A percentile compares a stretch with the other conserved stretches of the same genome.
These are phyloP conservation scores for Galeopterus variegatus DNA, from an alignment of 2,113 vertebrate species.

Conservation along the genomic window DNA sequence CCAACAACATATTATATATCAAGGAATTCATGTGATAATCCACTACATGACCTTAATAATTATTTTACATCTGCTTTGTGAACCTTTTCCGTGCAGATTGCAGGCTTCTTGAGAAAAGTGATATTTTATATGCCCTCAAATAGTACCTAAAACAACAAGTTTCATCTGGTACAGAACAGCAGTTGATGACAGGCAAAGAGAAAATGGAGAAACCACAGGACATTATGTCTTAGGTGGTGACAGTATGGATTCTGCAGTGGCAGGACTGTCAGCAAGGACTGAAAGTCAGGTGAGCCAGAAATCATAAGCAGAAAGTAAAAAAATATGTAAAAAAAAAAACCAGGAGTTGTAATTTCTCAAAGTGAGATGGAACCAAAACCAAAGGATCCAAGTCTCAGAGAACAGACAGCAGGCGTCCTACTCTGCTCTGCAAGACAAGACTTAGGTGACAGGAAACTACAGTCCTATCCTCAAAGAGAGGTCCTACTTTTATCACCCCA, in stretches of 20 bases:
- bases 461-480: not conserved
- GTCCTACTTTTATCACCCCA: not conserved
- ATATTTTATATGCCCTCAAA: not conserved
- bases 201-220: not conserved
- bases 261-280: not conserved
- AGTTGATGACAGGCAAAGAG: not conserved
- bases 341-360: not conserved
- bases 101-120: not conserved
- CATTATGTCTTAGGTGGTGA: not conserved
- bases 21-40: not conserved
- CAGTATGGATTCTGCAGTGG: not conserved
- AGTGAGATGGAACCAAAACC: not conserved
- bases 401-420: not conserved
- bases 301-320: not conserved
- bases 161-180: not conserved
- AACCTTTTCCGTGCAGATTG: not conserved
- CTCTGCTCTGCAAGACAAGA: not conserved
- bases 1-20: not conserved
- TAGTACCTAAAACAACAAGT: not conserved
- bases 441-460: not conserved
- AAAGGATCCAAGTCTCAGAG: not conserved
- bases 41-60: not conserved
- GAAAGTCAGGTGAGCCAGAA: not conserved
- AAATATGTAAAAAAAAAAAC: not conserved
- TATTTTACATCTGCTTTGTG: not conserved